Evolutionary conservation across 2,888 invertebrate species (phyloP).

Genomic region (Endomychus coccineus): DNA sequence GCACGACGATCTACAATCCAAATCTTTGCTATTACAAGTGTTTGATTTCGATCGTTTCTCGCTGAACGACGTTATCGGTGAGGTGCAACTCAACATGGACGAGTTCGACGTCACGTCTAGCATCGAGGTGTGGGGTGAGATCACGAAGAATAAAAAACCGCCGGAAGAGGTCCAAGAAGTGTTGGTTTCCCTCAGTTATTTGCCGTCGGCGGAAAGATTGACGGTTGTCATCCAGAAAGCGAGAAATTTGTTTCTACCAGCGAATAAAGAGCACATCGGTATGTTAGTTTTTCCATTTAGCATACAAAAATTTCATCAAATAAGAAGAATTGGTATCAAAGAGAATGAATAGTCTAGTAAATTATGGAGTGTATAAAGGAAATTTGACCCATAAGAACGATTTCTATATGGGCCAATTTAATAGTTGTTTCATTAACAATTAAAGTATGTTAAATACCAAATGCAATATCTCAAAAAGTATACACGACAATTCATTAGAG

Average conservation of each 20-base stretch:
- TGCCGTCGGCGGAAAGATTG: constrained; percentile 62
- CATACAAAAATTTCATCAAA: too few species aligned
- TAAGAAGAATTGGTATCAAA: too few species aligned
- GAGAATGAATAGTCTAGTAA: too few species aligned
- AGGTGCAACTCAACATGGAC: constrained; percentile 66
- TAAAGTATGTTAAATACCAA: too few species aligned
- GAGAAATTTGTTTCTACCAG: constrained; percentile 68
- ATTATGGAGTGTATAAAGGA: too few species aligned
- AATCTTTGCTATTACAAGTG: constrained; percentile 67
- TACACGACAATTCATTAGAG: too few species aligned
- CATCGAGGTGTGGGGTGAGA: constrained; percentile 82
- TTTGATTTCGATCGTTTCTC: constrained; percentile 65
- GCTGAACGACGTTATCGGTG: constrained; percentile 81
- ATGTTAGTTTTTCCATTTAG: too few species aligned
- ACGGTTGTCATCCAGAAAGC: constrained; percentile 64
- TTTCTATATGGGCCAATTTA: too few species aligned
- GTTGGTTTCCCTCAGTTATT: constrained; percentile 74
- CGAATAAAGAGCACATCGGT: constrained; percentile 61
- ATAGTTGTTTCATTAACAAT: too few species aligned
- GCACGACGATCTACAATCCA: constrained; percentile 76
- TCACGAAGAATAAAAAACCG: constrained; percentile 72
- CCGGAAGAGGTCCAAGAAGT: constrained; percentile 78
- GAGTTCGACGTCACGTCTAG: constrained; percentile 71
- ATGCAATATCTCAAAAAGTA: too few species aligned
- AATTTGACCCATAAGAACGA: too few species aligned